Evolutionary conservation across 1,140 invertebrate species (phyloP).

Genomic region (Plectrocnemia conspersa): DNA sequence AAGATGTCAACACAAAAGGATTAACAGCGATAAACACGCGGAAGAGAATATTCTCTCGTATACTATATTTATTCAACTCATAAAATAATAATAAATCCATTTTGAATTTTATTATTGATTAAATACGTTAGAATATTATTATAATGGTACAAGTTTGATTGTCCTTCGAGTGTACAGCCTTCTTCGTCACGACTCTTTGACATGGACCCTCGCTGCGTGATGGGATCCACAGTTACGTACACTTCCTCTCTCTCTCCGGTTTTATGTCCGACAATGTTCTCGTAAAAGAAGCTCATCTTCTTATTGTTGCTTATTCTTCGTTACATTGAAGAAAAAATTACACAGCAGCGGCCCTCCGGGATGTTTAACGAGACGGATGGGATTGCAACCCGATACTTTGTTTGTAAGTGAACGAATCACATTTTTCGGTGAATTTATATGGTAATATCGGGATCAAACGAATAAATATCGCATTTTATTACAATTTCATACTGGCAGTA

Average conservation of each 20-base stretch:
- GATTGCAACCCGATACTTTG: slow-evolving; percentile 29
- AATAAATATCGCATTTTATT: slow-evolving; percentile 30
- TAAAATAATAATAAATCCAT: too few species aligned
- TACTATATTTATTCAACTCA: too few species aligned
- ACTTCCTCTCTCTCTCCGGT: slow-evolving; percentile 11
- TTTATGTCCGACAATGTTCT: slow-evolving; percentile 17
- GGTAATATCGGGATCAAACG: slow-evolving; percentile 10
- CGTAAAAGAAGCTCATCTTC: too few species aligned
- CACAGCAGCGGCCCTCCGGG: slow-evolving; percentile 3
- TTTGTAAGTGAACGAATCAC: neutral
- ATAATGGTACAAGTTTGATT: neutral
- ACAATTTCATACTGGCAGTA: slow-evolving; percentile 6
- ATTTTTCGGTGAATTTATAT: slow-evolving; percentile 13
- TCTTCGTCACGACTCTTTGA: slow-evolving; percentile 23
- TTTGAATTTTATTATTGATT: too few species aligned
- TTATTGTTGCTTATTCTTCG: too few species aligned
- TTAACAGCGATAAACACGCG: too few species aligned
- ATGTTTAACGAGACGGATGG: slow-evolving; percentile 25
- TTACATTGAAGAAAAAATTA: too few species aligned
- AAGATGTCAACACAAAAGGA: too few species aligned
- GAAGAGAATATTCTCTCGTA: too few species aligned
- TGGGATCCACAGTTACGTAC: too few species aligned
- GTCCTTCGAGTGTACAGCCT: neutral
- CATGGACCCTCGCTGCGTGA: too few species aligned
- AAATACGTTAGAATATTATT: neutral